Base-by-base conservation (phyloP, 37 sponge, comb jelly and placozoan species). In the Aphrocallistes beatrix region DNA sequence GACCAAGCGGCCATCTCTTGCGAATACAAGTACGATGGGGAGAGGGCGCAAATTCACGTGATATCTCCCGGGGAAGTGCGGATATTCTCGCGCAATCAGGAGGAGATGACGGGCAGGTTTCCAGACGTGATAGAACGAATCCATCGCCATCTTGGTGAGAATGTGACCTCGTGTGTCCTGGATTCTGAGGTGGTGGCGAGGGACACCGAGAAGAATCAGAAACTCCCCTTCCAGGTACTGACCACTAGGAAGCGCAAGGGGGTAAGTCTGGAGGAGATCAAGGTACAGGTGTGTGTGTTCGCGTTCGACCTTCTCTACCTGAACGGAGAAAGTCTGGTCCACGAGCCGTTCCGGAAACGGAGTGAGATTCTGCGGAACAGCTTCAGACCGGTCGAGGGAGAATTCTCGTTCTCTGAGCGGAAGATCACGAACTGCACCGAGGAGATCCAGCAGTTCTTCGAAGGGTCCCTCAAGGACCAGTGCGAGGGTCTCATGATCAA, bases 401-500 rank as follows among this genome's bases (percentile, higher is more conserved):
- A 95, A 85, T 98, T 95, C 51, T 84, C 91, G 88, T 89, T 98
- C 85, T 92, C 94, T 23, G 82, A 81, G 37, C 88, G 88, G 37
- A 88, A 85, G 51, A 91, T 89, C 39, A 86, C 90, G 0, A 51
- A 51, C 9, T 83, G 85, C 39, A 81, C 93, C 39, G 99, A 98
- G 30, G 88, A 94, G 81, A 98, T 98, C 0, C 92, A 92, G 47
- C 87, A 86, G 82, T 93, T 98, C 51, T 47, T 98, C 81, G 99
- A 98, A 32, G 94, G 90, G 36, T 95, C 96, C 81, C 90, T 98
- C 49, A 90, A 93, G 88, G 92, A 94, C 89, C 39, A 21, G 82
- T 98, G 99, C 89, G 99, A 98, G 86, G 99, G 99, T n/a, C 81
- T 98, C 50, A 98, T 98, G 99, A 92, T 98, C 39, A 98, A 98